Evolutionary conservation across 2,888 invertebrate genomes (phyloP), one percentile per base, ranked within the genome.

Genomic region (Drosophila paucipuncta): DNA sequence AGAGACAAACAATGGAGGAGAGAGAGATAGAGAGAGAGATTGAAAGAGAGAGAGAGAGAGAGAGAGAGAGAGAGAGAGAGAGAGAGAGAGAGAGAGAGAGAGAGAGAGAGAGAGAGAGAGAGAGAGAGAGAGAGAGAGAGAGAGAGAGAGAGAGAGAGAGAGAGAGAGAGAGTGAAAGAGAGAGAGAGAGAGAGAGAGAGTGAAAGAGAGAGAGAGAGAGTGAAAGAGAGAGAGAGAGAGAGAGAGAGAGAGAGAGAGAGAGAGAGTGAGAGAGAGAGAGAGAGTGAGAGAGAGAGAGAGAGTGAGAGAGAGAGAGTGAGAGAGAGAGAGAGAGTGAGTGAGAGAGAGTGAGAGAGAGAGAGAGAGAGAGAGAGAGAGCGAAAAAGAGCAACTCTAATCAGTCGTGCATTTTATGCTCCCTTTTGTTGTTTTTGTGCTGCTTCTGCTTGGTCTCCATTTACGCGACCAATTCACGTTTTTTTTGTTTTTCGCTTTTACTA

Each of bases 381-480:
- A 37, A 35, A 18, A 31, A 28, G 52, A 2, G 54, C 35, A 37
- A 35, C 72, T 81, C 73, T 67, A 70, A 82, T 75, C 82, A 81
- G 71, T 80, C 69, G 75, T 75, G 67, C 83, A 76, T 72, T 76
- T 77, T 68, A 54, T 62, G 73, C 80, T 71, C 76, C 63, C 58
- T 68, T 73, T 85, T 75, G 86, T 76, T 80, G 80, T 85, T 85
- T 65, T 77, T 73, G 31, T 77, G 68, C 71, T 67, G 65, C 53
- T 65, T 80, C 52, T 76, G 61, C 73, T 74, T 76, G 33, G 80
- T 78, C 61, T 58, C 62, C 67, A 60, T 72, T 64, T 62, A 70
- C 76, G 83, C 80, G 73, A 74, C 78, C 77, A 82, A 65, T 82
- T 76, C 68, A 85, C 79, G 71, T 82, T 78, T 76, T 77, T 47